Evolutionary conservation across 2,113 vertebrate species (phyloP).

Genomic region (Laterallus jamaicensis): DNA sequence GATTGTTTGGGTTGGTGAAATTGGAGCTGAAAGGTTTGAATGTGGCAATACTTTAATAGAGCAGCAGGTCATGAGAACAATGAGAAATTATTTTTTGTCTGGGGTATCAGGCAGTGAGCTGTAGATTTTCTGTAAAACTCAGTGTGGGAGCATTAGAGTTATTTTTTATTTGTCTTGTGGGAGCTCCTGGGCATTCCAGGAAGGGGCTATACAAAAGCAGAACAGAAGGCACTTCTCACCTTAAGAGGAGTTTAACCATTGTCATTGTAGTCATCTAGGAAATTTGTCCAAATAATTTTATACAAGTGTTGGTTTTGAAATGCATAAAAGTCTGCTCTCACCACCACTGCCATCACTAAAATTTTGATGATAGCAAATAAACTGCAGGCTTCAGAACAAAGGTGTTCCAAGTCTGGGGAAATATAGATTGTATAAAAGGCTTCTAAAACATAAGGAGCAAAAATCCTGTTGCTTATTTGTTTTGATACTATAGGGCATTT

Average conservation of each 20-base stretch:
- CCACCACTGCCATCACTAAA: background rate
- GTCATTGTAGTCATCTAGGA: background rate
- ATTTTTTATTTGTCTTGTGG: background rate
- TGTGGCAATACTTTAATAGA: background rate
- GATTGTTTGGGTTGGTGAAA: background rate
- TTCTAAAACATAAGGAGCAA: background rate
- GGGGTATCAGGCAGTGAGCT: background rate
- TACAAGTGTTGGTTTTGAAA: background rate
- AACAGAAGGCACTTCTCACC: background rate
- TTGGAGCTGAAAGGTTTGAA: background rate
- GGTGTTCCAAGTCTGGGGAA: background rate
- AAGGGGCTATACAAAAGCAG: background rate
- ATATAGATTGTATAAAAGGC: background rate
- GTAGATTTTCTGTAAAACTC: background rate
- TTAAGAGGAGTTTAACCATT: background rate
- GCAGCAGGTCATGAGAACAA: background rate
- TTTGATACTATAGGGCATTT: background rate
- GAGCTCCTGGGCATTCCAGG: background rate
- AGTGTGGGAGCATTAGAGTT: background rate
- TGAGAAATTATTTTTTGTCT: background rate
- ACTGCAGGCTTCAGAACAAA: background rate
- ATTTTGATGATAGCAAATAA: background rate
- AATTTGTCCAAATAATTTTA: background rate
- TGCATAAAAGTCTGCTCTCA: background rate
- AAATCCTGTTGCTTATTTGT: background rate